Evolutionary conservation across 2,113 vertebrate genomes (phyloP).

Genomic region (Scophthalmus maximus): DNA sequence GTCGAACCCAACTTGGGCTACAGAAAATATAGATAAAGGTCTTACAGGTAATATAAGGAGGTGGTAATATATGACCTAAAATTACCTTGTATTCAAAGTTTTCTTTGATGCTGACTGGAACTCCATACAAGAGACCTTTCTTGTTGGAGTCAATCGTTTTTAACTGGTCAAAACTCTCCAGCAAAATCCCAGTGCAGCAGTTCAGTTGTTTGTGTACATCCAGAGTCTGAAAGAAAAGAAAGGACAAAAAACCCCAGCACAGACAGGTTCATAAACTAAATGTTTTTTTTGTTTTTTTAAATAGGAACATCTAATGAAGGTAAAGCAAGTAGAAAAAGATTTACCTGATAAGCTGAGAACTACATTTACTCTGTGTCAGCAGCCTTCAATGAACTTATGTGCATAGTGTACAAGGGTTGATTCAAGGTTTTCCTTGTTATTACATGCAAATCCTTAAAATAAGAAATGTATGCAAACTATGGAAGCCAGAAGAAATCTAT

Average conservation of each 20-base stretch:
- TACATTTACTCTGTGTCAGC: no score
- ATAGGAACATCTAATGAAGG: neutral
- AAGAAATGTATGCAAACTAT: no score
- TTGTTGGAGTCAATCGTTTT: constrained; percentile 62
- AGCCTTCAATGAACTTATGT: no score
- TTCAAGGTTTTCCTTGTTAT: neutral
- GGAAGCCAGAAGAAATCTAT: no score
- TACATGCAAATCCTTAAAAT: no score
- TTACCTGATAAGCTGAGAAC: no score
- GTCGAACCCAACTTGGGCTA: no score
- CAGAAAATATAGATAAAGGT: no score
- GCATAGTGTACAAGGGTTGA: no score
- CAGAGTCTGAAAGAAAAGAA: constrained; percentile 82
- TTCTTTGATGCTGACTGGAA: constrained; percentile 93
- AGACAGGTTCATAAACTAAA: neutral
- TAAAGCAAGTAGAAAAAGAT: neutral
- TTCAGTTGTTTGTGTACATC: constrained; percentile 85
- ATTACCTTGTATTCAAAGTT: constrained; percentile 86
- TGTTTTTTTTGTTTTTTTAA: neutral
- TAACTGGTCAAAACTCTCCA: constrained; percentile 86
- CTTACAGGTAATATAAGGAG: no score
- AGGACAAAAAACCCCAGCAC: no score
- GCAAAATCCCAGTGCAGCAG: constrained; percentile 85
- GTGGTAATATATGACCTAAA: neutral
- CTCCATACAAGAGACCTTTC: constrained; percentile 87